A percentile compares a stretch with the other conserved stretches of the same genome.
Evolutionary conservation across 1,140 invertebrate species (phyloP).

Genomic region (Papilio polytes): DNA sequence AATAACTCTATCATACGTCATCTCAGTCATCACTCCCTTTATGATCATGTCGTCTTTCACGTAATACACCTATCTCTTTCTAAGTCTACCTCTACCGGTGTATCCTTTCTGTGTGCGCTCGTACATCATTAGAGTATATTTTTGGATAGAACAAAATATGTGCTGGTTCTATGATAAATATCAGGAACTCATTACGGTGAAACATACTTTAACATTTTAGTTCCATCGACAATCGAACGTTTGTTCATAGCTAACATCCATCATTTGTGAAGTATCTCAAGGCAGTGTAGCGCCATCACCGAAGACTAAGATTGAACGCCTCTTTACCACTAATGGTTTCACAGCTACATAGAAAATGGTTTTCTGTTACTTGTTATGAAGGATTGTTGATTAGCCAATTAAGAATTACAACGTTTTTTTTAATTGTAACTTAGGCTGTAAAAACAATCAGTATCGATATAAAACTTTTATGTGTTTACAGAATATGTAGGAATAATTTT

Average conservation of each 20-base stretch:
- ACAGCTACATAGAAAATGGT: neutral
- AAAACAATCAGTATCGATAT: no score
- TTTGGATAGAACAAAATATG: no score
- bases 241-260: neutral
- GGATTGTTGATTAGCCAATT: neutral
- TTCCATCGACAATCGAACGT: constrained; percentile 13
- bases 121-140: no score
- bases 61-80: no score
- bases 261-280: neutral
- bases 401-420: neutral
- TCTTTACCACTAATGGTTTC: neutral
- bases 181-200: neutral
- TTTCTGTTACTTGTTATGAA: neutral
- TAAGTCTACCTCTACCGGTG: no score
- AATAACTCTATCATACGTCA: no score
- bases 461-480: no score
- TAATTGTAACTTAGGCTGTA: neutral
- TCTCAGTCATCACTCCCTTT: no score
- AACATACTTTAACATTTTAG: neutral
- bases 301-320: constrained; percentile 11
- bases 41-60: no score
- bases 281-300: neutral
- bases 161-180: neutral
- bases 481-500: neutral
- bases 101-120: no score